Conservation (phyloP, 1,140 invertebrate genomes). For the Lucilia cuprina region DNA sequence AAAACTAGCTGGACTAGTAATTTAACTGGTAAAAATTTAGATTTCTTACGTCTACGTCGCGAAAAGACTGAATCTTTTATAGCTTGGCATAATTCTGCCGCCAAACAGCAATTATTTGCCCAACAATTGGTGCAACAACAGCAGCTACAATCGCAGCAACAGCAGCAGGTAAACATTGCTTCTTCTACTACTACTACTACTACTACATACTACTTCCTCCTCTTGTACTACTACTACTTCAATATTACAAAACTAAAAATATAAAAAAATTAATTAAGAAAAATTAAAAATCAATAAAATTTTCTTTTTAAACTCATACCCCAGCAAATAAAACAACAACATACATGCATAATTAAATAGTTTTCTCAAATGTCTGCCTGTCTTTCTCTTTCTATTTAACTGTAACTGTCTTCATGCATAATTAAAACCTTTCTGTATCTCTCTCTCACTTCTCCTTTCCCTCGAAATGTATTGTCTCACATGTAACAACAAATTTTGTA, state of each 20-base stretch:
- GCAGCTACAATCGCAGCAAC: slow-evolving; percentile 38
- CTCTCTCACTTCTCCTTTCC: no score
- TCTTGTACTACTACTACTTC: not conserved
- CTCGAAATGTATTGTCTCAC: no score
- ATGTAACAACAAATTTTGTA: no score
- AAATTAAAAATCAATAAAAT: not conserved
- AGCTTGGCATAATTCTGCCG: slow-evolving; percentile 69
- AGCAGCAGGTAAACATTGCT: slow-evolving; percentile 55
- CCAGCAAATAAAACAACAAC: no score
- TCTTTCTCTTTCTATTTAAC: no score
- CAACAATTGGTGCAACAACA: slow-evolving; percentile 63
- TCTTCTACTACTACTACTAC: no score
- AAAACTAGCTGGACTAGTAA: slow-evolving; percentile 50
- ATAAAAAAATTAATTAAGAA: not conserved
- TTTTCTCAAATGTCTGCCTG: not conserved
- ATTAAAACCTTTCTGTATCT: no score
- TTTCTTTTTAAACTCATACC: not conserved
- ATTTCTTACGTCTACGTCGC: slow-evolving; percentile 71
- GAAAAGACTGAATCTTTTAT: slow-evolving; percentile 89
- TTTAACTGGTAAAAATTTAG: slow-evolving; percentile 46
- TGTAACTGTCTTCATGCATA: no score
- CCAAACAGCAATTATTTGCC: slow-evolving; percentile 62
- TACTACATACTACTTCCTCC: not conserved
- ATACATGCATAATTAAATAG: not conserved
- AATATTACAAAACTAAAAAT: slow-evolving; percentile 10